These are phyloP conservation scores for Actinernus sp. DNA, from an alignment of 92 coral and sea anemone species.

Conservation along the genomic window DNA sequence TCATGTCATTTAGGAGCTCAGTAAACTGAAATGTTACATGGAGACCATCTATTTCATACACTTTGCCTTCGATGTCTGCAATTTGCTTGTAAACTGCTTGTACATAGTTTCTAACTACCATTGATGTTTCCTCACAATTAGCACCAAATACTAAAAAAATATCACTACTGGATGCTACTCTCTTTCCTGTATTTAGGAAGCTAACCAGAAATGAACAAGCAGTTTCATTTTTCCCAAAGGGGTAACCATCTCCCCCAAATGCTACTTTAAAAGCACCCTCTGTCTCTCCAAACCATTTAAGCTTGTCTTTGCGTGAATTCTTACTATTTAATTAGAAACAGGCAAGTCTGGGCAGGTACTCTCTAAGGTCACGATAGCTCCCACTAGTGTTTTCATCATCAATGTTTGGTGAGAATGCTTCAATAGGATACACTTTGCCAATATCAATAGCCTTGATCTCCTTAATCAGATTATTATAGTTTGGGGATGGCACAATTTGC, in stretches of 20 bases:
- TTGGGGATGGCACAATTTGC: constrained; percentile 71
- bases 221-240: constrained; percentile 68
- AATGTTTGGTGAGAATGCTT: constrained; percentile 42
- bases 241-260: constrained; percentile 75
- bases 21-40: constrained; percentile 59
- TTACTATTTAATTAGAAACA: constrained; percentile 45
- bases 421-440: constrained; percentile 46
- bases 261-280: constrained; percentile 73
- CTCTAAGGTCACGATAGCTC: constrained; percentile 67
- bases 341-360: constrained; percentile 77
- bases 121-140: constrained; percentile 68
- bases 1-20: constrained; percentile 79
- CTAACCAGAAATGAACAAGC: constrained; percentile 73
- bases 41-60: constrained; percentile 69
- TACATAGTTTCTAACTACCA: constrained; percentile 58
- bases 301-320: constrained; percentile 38
- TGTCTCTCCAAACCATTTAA: constrained; percentile 85
- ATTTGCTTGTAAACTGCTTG: constrained; percentile 60
- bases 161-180: constrained; percentile 75
- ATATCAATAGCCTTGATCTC: constrained; percentile 67
- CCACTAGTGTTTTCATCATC: constrained; percentile 71
- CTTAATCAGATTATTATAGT: constrained; percentile 48
- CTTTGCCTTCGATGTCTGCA: constrained; percentile 58
- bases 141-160: constrained; percentile 76
- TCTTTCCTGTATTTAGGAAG: constrained; percentile 71